A percentile compares a stretch with the other conserved stretches of the same genome.
phyloP scores from a whole-genome alignment of 2,797 vertebrate species.

The Poecilia wingei region DNA sequence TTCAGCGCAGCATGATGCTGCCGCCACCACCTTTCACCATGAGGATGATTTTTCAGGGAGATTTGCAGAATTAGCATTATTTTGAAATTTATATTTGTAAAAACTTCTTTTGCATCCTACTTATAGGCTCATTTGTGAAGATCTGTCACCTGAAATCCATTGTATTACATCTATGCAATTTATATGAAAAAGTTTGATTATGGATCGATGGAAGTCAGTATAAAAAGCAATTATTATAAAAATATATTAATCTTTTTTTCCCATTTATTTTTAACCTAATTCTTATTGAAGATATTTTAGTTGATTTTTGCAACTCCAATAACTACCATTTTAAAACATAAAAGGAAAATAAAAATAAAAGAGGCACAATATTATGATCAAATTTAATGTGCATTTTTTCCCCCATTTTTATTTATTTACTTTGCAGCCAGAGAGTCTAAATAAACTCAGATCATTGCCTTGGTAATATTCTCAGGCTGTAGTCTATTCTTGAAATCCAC shows the following conservation, averaged over 20 bases:
- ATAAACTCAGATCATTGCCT: background rate
- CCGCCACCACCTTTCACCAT: background rate
- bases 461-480: background rate
- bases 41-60: background rate
- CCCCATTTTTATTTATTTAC: background rate
- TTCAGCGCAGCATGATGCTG: background rate
- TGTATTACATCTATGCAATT: background rate
- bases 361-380: background rate
- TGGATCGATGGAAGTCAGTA: background rate
- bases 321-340: background rate
- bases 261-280: background rate
- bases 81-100: background rate
- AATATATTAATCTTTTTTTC: background rate
- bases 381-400: background rate
- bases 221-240: background rate
- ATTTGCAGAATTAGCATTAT: background rate
- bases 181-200: background rate
- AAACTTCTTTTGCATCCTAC: background rate
- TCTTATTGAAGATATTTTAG: background rate
- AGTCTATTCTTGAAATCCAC: conserved; percentile 66
- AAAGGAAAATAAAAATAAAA: background rate
- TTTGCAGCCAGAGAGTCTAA: background rate
- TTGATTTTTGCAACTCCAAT: background rate
- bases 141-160: background rate
- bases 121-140: background rate